Evolutionary conservation across 2,797 vertebrate species (phyloP).

Genomic region (Coreius guichenoti): DNA sequence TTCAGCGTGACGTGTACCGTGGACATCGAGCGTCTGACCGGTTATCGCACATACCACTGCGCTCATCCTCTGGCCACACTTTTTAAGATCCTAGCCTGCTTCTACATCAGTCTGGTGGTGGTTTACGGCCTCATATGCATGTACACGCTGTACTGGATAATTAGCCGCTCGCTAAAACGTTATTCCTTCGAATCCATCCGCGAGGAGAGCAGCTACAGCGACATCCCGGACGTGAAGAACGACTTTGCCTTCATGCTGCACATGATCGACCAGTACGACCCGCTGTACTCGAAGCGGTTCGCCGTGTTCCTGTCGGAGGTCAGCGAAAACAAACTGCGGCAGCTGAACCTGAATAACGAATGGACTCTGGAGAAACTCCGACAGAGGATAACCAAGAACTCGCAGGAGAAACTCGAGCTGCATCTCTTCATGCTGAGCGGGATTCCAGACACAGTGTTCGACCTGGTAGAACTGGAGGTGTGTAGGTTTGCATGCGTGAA

Average conservation of each 20-base stretch:
- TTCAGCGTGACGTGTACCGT: constrained; percentile 91
- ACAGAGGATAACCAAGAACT: constrained; percentile 95
- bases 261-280: constrained; percentile 97
- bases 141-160: constrained; percentile 98
- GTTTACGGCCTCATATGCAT: constrained; percentile 96
- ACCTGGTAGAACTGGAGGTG: constrained; percentile 90
- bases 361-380: constrained; percentile 97
- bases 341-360: constrained; percentile 97
- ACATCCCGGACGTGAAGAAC: constrained; percentile 96
- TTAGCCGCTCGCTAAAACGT: constrained; percentile 91
- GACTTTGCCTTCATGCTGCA: constrained; percentile 99
- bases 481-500: neutral
- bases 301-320: constrained; percentile 97
- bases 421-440: constrained; percentile 99
- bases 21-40: constrained; percentile 92
- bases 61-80: constrained; percentile 96
- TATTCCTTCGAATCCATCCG: constrained; percentile 98
- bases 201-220: constrained; percentile 97
- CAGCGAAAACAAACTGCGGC: constrained; percentile 96
- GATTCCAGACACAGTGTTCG: constrained; percentile 96
- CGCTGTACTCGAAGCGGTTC: constrained; percentile 96
- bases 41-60: constrained; percentile 91
- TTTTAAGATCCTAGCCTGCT: constrained; percentile 95
- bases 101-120: constrained; percentile 95
- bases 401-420: constrained; percentile 95